phyloP scores from a whole-genome alignment of 2,113 vertebrate species.

The Neogale vison region DNA sequence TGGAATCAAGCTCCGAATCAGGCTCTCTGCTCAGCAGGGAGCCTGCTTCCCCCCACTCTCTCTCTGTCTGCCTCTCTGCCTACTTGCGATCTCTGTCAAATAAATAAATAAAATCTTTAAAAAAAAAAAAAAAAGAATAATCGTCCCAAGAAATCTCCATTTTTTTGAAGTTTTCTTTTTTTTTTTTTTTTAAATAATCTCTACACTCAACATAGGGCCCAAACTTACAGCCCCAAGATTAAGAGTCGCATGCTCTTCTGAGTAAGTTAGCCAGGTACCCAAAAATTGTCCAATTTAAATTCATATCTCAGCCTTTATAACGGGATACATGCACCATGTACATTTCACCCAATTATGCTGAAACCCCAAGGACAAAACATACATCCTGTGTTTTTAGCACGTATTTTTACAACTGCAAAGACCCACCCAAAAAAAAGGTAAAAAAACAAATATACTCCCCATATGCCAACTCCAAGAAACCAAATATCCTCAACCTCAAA shows the following conservation, averaged over 20 bases:
- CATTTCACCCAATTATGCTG: neutral
- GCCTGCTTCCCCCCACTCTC: too few species aligned
- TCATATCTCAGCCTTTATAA: neutral
- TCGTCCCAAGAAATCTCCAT: neutral
- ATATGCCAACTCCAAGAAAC: slow-evolving; percentile 6
- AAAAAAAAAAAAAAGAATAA: neutral
- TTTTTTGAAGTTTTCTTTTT: neutral
- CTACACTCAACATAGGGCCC: neutral
- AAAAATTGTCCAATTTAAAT: neutral
- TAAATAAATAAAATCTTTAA: too few species aligned
- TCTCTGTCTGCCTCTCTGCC: too few species aligned
- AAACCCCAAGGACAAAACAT: neutral
- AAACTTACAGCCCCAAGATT: neutral
- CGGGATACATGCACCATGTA: neutral
- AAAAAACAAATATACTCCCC: neutral
- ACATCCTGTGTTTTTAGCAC: neutral
- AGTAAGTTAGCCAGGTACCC: neutral
- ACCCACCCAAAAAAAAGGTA: neutral
- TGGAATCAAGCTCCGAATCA: fast-evolving
- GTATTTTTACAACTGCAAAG: slow-evolving; percentile 9
- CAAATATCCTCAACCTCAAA: neutral
- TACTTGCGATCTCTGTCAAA: too few species aligned
- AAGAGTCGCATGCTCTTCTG: neutral
- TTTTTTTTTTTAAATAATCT: neutral
- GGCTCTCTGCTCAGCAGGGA: too few species aligned